Base-by-base conservation (phyloP, 1,140 invertebrate genomes). In the fruit fly (Drosophila melanogaster) region DNA sequence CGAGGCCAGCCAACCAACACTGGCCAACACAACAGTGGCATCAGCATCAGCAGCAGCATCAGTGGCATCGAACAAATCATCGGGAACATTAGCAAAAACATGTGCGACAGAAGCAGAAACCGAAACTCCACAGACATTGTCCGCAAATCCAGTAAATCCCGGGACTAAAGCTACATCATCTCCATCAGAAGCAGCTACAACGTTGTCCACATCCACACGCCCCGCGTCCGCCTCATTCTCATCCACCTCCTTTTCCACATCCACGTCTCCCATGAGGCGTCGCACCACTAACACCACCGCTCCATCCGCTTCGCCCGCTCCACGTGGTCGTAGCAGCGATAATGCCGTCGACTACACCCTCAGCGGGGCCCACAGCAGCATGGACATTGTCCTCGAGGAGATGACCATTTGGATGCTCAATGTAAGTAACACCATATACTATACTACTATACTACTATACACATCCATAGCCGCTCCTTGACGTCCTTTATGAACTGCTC, bases 391-490 rank as follows among this genome's bases (percentile, higher is more conserved):
- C 41, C 71, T 59, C 26, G 83, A 86, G 35, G 83, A 86, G 71
- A 86, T 86, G 83, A 66, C 61, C 61, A 57, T 86, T 41, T 86
- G 83, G 83, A 89, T 72, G 79, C 72, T 86, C 35, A 89, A 86
- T 78, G 83, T 86, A 83, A 86, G 83, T 87, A 69, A 30, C 15
- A 61, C 69, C 30, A 30, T 30, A 30, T 30, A 30, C 30, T 30
- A 10, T 30, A 8, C 30, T 30, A 8, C 5, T 26, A 7, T 26
- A 7, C 26, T 10, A 30, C 30, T 8, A 30, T 30, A 30, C 30
- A 30, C 30, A 30, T 30, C 30, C 8, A 30, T 30, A 17, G 15
- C 51, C 38, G n/a, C 44, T 41, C 50, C 26, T 38, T 12, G 11
- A 24, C 24, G 8, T 30, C 47, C 46, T 11, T 26, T 49, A 26